Percentiles rank a stretch among this genome's conserved stretches.
These are phyloP conservation scores for Diuraphis noxia DNA, from an alignment of 1,140 invertebrate genomes.

Conservation along the genomic window DNA sequence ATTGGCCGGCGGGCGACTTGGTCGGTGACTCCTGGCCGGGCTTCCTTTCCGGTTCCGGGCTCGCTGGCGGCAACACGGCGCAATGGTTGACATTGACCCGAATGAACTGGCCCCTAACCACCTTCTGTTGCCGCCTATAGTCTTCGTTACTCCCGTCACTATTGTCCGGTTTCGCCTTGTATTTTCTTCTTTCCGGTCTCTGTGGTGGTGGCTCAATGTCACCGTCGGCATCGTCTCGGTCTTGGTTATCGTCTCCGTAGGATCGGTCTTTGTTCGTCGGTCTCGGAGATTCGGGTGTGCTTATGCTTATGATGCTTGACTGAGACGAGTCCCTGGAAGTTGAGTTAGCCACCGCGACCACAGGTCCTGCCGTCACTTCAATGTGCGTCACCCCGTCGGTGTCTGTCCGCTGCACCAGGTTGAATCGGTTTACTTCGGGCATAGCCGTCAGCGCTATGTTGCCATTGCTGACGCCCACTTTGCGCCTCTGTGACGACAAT, in stretches of 20 bases:
- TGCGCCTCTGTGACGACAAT: not conserved
- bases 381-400: constrained; percentile 58
- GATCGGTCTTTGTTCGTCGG: not conserved
- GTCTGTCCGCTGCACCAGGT: constrained; percentile 57
- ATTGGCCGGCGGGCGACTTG: not conserved
- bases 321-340: constrained; percentile 38
- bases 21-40: not conserved
- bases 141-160: not conserved
- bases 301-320: constrained; percentile 58
- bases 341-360: not conserved
- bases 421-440: constrained; percentile 54
- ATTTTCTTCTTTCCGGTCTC: constrained; percentile 56
- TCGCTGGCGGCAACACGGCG: not conserved
- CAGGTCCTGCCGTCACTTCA: constrained; percentile 55
- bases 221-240: constrained; percentile 34
- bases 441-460: not conserved
- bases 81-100: constrained; percentile 54
- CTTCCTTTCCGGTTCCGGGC: constrained; percentile 8
- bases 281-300: constrained; percentile 55
- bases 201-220: constrained; percentile 54
- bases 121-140: constrained; percentile 50
- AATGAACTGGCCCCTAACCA: constrained; percentile 57
- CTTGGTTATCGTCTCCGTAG: not conserved
- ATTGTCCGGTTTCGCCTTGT: constrained; percentile 37
- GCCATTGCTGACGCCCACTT: not conserved